Evolutionary conservation across 2,797 vertebrate genomes (phyloP).

Genomic region (Lagocephalus sceleratus): DNA sequence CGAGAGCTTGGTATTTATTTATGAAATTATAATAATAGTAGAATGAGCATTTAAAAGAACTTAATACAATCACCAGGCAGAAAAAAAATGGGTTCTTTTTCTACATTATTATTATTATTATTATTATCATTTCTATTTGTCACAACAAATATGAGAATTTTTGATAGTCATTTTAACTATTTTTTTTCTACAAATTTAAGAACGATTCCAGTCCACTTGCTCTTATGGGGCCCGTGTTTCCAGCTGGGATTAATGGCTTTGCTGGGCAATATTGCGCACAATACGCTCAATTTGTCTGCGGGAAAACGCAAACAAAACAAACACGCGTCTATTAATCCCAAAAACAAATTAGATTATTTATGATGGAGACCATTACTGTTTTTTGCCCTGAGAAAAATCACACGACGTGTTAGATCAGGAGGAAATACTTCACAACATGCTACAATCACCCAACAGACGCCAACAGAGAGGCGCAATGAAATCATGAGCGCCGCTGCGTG

Average conservation of each 20-base stretch:
- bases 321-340: slow-evolving; percentile 54
- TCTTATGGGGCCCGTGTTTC: slow-evolving; percentile 27
- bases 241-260: slow-evolving; percentile 60
- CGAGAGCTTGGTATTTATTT: neutral
- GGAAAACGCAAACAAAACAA: slow-evolving; percentile 56
- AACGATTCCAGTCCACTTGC: slow-evolving; percentile 4
- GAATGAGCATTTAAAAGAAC: neutral
- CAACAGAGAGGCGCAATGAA: no score
- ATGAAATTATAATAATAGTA: neutral
- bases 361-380: slow-evolving; percentile 1
- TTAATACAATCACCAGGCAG: no score
- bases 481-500: no score
- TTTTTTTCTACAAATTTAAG: neutral
- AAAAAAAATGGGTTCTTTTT: no score
- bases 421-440: no score
- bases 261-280: slow-evolving; percentile 51
- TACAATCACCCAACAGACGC: no score
- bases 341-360: slow-evolving; percentile 45
- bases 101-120: no score
- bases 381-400: no score
- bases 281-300: slow-evolving; percentile 48
- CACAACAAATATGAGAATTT: neutral
- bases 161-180: neutral
- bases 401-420: slow-evolving; percentile 3
- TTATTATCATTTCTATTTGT: neutral